Evolutionary conservation across 2,797 vertebrate species (phyloP), one percentile per base, ranked within the genome.

Genomic region (Bucorvus abyssinicus): DNA sequence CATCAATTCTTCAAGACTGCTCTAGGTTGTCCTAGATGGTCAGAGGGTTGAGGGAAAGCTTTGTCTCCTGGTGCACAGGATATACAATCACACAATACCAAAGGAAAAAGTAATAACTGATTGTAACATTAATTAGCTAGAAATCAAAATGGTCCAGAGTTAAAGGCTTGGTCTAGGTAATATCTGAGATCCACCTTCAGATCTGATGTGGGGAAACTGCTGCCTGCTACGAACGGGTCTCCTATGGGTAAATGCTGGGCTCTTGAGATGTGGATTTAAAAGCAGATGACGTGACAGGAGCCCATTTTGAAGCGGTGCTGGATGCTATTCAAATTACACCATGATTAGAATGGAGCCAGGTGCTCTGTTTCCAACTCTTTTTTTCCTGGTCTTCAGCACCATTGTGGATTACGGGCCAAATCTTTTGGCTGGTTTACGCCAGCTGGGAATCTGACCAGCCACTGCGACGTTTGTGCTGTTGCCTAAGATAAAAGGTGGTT

Each of bases 401-500:
- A 1, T 32, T 21, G 15, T 7, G 50, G 57, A 21, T 49, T 38
- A 40, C 1, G 12, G 74, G 45, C 77, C 85, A 84, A 67, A 79
- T 44, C 84, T 50, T 56, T 23, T 32, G 30, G 34, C 50, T 73
- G 47, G 24, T 9, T 87, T 17, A 47, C 9, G 5, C 12, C 74
- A 38, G 68, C 59, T 7, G 17, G 78, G 77, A 47, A 27, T 53
- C 34, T 20, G 14, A 24, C 12, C 6, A 2, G 84, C 61, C 63
- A 40, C 34, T 7, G 78, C 0, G 0, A 30, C 17, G 15, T n/a
- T 26, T 6, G 10, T 84, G n/a, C n/a, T 84, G 24, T 18, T 82
- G 36, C 40, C 23, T 6, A 10, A 67, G 83, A 45, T 29, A 65
- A 94, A 84, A 79, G 65, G 42, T 20, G 47, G 4, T 24, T 87